phyloP scores from a whole-genome alignment of 1,140 invertebrate genomes.

The Monochamus saltuarius region DNA sequence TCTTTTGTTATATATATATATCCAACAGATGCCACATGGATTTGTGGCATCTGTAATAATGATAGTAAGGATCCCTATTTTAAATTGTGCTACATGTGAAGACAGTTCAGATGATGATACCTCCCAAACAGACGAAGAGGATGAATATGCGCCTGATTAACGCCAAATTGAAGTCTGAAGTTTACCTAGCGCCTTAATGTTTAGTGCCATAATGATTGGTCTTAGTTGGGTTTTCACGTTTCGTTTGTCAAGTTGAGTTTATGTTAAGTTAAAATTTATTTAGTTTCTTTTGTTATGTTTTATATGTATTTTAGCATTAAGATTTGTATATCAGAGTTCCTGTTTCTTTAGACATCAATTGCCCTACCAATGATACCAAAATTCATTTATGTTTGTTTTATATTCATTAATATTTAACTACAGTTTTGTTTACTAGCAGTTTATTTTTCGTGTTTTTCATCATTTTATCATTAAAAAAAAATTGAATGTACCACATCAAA shows the following conservation, averaged over 20 bases:
- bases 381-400: too few relatives aligned
- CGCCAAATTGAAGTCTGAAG: too few relatives aligned
- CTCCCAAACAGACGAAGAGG: conserved; percentile 5
- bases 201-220: conserved; percentile 1
- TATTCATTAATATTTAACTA: too few relatives aligned
- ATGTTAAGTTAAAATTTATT: conserved; percentile 7
- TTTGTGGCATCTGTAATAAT: conserved; percentile 12
- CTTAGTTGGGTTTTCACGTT: conserved; percentile 6
- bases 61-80: conserved; percentile 17
- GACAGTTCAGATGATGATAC: conserved; percentile 8
- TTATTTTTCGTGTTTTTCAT: too few relatives aligned
- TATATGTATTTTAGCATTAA: conserved; percentile 4
- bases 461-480: background rate
- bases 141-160: conserved; percentile 5
- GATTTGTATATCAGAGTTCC: conserved; percentile 1
- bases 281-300: too few relatives aligned
- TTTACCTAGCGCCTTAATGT: too few relatives aligned
- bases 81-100: conserved; percentile 12
- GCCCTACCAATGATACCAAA: too few relatives aligned
- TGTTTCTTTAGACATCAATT: background rate
- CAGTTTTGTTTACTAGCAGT: too few relatives aligned
- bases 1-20: too few relatives aligned
- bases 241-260: conserved; percentile 5
- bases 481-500: background rate
- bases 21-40: conserved; percentile 10